Evolutionary conservation across 2,797 vertebrate genomes (phyloP).

Genomic region (Graptemys geographica): DNA sequence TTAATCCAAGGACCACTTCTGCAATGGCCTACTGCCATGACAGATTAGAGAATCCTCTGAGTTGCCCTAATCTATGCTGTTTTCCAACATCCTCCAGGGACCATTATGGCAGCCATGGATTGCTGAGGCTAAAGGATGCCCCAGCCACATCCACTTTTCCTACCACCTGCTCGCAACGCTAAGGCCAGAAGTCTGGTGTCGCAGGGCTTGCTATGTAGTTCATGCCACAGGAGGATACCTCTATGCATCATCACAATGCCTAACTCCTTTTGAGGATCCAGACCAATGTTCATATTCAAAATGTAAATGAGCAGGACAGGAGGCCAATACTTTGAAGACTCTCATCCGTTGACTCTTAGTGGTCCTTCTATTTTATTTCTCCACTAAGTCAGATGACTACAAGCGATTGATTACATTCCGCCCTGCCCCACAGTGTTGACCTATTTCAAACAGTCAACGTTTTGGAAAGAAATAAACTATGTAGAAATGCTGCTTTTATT

Average conservation of each 20-base stretch:
- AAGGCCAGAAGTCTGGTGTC: too few relatives aligned
- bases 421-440: rapidly evolving
- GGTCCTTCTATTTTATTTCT: not conserved
- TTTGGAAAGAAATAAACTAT: not conserved
- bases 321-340: not conserved
- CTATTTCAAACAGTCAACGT: not conserved
- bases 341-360: not conserved
- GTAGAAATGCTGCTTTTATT: not conserved
- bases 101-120: not conserved
- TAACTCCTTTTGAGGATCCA: not conserved
- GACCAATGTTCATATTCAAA: not conserved
- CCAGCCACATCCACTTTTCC: not conserved
- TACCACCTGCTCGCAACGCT: not conserved
- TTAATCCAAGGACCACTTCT: not conserved
- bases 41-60: not conserved
- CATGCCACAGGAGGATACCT: too few relatives aligned
- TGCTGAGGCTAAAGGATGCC: not conserved
- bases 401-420: not conserved
- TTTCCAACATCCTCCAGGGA: not conserved
- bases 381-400: not conserved
- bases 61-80: not conserved
- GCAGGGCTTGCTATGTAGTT: not conserved
- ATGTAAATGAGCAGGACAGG: not conserved
- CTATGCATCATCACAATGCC: not conserved
- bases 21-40: not conserved